Base-by-base conservation (phyloP, 2,797 vertebrate species). In the Setipinna tenuifilis region DNA sequence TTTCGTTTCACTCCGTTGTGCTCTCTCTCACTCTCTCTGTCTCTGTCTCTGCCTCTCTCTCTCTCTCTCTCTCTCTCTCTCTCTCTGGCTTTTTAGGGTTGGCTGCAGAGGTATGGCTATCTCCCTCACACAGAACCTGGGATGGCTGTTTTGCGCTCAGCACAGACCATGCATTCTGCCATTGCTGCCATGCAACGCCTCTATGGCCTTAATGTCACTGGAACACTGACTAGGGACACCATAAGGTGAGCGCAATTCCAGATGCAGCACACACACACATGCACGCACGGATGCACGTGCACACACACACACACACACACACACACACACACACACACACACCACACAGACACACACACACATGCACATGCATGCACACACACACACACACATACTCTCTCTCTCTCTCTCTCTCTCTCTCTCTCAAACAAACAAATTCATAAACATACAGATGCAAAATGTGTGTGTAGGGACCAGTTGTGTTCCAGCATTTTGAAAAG, bases 61-160 rank as follows among this genome's bases (percentile, higher is more conserved):
- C 28, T 35, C 68, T 71, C 23, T 71, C 25, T 71, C 11, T 71
- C 65, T 71, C 68, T 71, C 12, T 71, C 14, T 71, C 28, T 71
- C 68, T 71, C 28, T 71, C 17, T 14, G 14, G 14, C 17, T 35
- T 71, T 16, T 14, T 94, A 99, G 98, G 96, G 96, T 94, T 99
- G 98, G 98, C 96, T 99, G 94, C 98, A 99, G 94, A 97, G 95
- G 93, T 99, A 99, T 93, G 98, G 98, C 93, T 99, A 99, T 95
- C 97, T 99, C 93, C 96, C 97, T 90, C 96, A 92, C 85, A 96
- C 96, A 91, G 96, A 98, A 94, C 96, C 97, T 85, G 96, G 97
- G 93, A 97, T 99, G 98, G 97, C 98, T 5, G 96, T 97, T 92
- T 95, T 98, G 93, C 97, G 97, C 92, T 98, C 98, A 62, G 96